phyloP scores from a whole-genome alignment of 2,797 vertebrate genomes.

The Sebastes trivittatus region DNA sequence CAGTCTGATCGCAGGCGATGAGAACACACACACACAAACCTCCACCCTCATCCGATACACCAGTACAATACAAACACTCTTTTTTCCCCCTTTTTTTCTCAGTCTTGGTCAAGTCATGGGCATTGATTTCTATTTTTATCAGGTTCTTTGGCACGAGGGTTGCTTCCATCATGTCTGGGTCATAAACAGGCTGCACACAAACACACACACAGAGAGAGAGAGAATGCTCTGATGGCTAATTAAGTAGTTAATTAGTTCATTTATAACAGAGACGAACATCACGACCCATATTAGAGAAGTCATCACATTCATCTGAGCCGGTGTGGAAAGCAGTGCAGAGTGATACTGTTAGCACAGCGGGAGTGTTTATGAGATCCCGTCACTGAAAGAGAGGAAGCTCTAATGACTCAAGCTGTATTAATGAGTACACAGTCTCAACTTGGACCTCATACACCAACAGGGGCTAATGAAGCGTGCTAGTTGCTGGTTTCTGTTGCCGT shows the following conservation, averaged over 20 bases:
- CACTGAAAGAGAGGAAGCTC: not conserved
- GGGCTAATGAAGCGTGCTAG: not conserved
- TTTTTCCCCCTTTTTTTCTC: not conserved
- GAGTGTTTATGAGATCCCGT: slow-evolving; percentile 3
- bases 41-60: not conserved
- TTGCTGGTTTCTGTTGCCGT: slow-evolving; percentile 3
- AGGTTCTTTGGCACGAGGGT: slow-evolving; percentile 3
- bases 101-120: not conserved
- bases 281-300: not conserved
- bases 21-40: slow-evolving; percentile 1
- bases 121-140: slow-evolving; percentile 25
- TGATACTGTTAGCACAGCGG: slow-evolving; percentile 7
- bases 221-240: slow-evolving; percentile 44
- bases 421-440: not conserved
- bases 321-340: slow-evolving; percentile 23
- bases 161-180: slow-evolving; percentile 37
- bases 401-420: slow-evolving; percentile 10
- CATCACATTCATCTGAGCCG: slow-evolving; percentile 13
- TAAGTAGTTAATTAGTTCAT: slow-evolving; percentile 58
- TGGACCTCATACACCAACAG: not conserved
- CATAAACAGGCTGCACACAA: slow-evolving; percentile 27
- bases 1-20: slow-evolving; percentile 22
- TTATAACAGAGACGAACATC: slow-evolving; percentile 26
- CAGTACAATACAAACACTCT: not conserved
- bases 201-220: not conserved